These are phyloP conservation scores for Drosophila meridiana DNA, from an alignment of 2,888 invertebrate genomes.

Conservation along the genomic window DNA sequence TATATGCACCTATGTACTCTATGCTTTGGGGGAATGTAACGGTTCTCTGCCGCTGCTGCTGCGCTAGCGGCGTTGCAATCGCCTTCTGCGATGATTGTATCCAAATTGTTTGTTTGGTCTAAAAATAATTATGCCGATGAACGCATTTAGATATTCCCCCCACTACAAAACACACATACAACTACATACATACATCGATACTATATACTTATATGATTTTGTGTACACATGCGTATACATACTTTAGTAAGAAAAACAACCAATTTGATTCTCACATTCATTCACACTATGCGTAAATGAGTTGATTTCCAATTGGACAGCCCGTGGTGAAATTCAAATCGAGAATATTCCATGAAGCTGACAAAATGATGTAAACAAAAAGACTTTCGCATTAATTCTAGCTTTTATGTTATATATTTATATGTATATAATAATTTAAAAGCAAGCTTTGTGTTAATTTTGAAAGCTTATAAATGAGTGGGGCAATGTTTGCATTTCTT, in stretches of 20 bases:
- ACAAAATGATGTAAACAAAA: constrained; percentile 1
- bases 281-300: constrained; percentile 65
- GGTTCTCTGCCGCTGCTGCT: constrained; percentile 44
- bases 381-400: background rate
- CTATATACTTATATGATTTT: constrained; percentile 22
- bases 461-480: constrained; percentile 1
- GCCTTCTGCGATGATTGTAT: constrained; percentile 60
- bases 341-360: constrained; percentile 42
- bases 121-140: constrained; percentile 74
- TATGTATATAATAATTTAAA: background rate
- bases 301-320: constrained; percentile 38
- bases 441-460: background rate
- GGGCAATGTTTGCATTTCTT: constrained; percentile 11
- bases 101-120: constrained; percentile 76
- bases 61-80: constrained; percentile 38
- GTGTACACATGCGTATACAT: constrained; percentile 36
- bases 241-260: constrained; percentile 11
- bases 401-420: background rate
- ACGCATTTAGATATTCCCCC: constrained; percentile 70
- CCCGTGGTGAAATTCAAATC: constrained; percentile 60
- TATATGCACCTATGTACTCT: too few species aligned
- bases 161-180: constrained; percentile 35
- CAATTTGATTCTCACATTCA: constrained; percentile 45
- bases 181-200: background rate
- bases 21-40: constrained; percentile 50